A percentile compares a stretch with the other conserved stretches of the same genome.
These are phyloP conservation scores for Oscheius myriophilus DNA, from an alignment of 2,888 invertebrate species.

Conservation along the genomic window DNA sequence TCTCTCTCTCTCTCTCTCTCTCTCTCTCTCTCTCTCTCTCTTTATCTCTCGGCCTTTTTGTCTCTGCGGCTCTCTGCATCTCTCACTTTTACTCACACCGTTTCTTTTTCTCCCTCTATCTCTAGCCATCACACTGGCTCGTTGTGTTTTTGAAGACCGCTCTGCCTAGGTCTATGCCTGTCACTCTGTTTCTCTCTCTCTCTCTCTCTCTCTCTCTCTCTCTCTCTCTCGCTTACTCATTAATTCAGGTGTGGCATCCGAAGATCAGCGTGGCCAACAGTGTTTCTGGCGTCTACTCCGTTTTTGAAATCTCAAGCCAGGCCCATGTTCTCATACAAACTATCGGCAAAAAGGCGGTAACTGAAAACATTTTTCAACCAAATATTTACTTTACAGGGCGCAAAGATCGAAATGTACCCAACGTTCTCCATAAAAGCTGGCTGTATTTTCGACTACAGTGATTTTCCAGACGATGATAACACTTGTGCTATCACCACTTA, in stretches of 20 bases:
- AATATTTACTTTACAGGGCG: conserved; percentile 23
- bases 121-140: background rate
- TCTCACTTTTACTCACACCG: no score
- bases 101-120: no score
- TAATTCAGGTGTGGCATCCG: conserved; percentile 64
- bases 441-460: conserved; percentile 62
- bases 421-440: conserved; percentile 65
- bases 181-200: no score
- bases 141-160: background rate
- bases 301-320: conserved; percentile 52
- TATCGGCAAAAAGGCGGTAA: conserved; percentile 17
- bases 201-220: no score
- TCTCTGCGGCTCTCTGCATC: no score
- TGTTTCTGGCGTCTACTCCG: conserved; percentile 57
- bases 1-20: background rate
- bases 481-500: conserved; percentile 39
- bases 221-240: background rate
- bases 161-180: background rate
- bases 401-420: conserved; percentile 62
- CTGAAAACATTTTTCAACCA: no score
- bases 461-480: conserved; percentile 47
- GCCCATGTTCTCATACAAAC: conserved; percentile 52
- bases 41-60: no score
- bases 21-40: no score
- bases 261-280: conserved; percentile 63